Evolutionary conservation across 2,113 vertebrate genomes (phyloP).

Genomic region (Zosterops pallidus): DNA sequence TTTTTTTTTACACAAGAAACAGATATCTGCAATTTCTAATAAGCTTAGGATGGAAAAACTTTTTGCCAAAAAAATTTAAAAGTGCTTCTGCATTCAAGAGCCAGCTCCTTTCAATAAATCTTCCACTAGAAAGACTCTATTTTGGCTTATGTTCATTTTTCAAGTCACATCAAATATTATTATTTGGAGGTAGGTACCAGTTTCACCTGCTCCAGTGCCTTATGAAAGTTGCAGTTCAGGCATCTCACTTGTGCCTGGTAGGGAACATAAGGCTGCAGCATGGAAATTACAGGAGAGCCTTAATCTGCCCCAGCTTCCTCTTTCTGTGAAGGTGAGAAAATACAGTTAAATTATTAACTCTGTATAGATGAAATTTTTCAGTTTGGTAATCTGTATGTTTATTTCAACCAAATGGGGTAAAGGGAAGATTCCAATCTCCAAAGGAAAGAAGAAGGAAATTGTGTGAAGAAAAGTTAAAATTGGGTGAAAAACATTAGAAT

Average conservation of each 20-base stretch:
- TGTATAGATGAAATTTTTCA: background rate
- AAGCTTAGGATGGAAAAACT: background rate
- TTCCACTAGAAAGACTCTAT: background rate
- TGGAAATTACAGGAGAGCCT: background rate
- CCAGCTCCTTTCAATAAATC: background rate
- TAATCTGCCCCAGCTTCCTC: background rate
- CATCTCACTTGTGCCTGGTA: rapidly evolving
- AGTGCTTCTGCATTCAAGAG: background rate
- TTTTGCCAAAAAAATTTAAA: background rate
- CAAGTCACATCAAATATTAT: background rate
- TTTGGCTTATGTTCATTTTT: background rate
- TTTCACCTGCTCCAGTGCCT: background rate
- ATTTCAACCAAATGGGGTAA: background rate
- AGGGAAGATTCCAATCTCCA: background rate
- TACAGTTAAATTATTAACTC: background rate
- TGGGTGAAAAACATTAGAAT: background rate
- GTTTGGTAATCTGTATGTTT: background rate
- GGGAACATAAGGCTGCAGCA: background rate
- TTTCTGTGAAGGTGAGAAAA: background rate
- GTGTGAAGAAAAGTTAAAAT: background rate
- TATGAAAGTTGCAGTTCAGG: background rate
- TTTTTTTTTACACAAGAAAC: background rate
- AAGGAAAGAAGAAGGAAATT: background rate
- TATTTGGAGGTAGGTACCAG: background rate
- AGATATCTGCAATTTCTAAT: background rate